phyloP scores from a whole-genome alignment of 2,797 vertebrate genomes.

The Crocidura indochinensis region DNA sequence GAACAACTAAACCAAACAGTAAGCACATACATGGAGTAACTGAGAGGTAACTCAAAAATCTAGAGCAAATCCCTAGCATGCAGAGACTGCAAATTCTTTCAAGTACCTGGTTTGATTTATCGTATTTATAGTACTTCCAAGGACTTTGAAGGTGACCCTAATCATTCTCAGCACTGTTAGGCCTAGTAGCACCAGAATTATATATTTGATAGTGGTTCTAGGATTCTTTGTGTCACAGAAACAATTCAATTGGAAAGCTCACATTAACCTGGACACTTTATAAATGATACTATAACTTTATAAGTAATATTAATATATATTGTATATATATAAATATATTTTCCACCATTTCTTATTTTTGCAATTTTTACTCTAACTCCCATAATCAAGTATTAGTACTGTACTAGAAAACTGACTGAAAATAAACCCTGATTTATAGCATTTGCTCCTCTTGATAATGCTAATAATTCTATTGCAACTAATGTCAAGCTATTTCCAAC shows the following conservation, averaged over 20 bases:
- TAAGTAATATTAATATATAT: conserved; percentile 5
- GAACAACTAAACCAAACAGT: too few species aligned
- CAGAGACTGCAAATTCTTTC: too few species aligned
- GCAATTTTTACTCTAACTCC: background rate
- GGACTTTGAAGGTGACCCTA: too few species aligned
- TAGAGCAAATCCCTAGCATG: too few species aligned
- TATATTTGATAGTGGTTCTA: too few species aligned
- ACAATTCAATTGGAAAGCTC: background rate
- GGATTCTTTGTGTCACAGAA: too few species aligned
- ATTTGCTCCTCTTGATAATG: conserved; percentile 18
- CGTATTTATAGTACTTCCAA: too few species aligned
- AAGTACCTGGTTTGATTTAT: too few species aligned
- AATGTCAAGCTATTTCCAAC: background rate
- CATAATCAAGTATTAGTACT: background rate
- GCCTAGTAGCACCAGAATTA: too few species aligned
- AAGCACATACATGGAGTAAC: too few species aligned
- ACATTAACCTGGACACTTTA: conserved; percentile 3
- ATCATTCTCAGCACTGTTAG: too few species aligned
- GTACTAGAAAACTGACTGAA: background rate
- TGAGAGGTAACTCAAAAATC: too few species aligned
- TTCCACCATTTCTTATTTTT: background rate
- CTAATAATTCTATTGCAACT: background rate
- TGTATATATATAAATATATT: background rate
- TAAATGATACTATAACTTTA: conserved; percentile 38
- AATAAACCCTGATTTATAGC: conserved; percentile 23